Evolutionary conservation across 2,113 vertebrate genomes (phyloP).

Genomic region (Progne subis): DNA sequence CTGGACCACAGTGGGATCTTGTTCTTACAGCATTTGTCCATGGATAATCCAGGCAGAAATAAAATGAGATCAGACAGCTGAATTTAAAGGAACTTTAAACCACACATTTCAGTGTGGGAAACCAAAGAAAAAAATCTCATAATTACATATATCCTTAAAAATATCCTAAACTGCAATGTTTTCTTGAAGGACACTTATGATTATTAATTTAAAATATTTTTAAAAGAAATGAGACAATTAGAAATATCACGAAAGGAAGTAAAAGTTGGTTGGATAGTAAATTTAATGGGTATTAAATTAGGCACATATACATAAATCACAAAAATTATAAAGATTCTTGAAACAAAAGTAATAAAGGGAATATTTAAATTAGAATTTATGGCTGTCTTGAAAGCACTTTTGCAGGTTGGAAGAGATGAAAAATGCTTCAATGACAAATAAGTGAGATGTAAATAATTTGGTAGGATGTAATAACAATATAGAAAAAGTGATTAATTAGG

Average conservation of each 20-base stretch:
- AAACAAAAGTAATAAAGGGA: neutral
- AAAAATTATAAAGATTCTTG: neutral
- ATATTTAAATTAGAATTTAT: neutral
- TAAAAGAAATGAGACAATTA: neutral
- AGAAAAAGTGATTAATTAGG: neutral
- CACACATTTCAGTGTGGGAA: neutral
- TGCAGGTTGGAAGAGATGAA: neutral
- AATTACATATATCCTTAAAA: neutral
- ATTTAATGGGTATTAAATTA: neutral
- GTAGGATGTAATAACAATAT: neutral
- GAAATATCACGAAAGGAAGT: neutral
- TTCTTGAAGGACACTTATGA: neutral
- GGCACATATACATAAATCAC: neutral
- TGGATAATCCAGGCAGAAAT: neutral
- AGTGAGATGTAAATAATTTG: neutral
- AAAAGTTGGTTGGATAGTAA: neutral
- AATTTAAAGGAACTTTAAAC: no score
- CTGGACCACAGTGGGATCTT: neutral
- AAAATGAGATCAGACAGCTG: neutral
- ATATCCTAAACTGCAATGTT: neutral
- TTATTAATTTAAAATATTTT: neutral
- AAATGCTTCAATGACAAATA: neutral
- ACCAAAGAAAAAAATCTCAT: neutral
- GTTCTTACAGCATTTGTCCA: neutral
- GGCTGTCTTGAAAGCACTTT: neutral